Base-by-base conservation (phyloP, 2,113 vertebrate genomes). In the Abramis brama region DNA sequence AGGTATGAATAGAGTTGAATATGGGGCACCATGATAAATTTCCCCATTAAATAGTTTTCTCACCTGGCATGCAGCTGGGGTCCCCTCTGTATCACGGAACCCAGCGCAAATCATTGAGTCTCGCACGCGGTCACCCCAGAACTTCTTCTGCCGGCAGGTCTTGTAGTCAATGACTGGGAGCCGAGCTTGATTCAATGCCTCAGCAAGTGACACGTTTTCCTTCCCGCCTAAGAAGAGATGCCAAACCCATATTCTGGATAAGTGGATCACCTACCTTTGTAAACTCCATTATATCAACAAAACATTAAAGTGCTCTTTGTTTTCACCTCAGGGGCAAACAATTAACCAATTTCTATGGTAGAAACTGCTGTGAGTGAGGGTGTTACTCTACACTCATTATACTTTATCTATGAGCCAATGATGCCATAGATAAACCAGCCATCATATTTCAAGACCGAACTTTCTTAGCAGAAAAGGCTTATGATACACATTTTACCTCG, bases 61-160 rank as follows among this genome's bases (percentile, higher is more conserved):
- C 88, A 95, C 95, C 94, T 95, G 95, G 85, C 95, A 95, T 1
- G 96, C 95, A 23, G 96, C 93, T 13, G 96, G 94, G 4, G 94
- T 91, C 33, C 89, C 93, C 80, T 93, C 94, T 0, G 90, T 93
- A 88, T 95, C 94, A 78, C 91, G 88, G 83, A 95, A 94, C 0
- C 96, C 96, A 2, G 93, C 96, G 13, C 94, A 94, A 89, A 95
- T 94, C 95, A 94, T 95, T 12, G 95, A 94, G 85, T 93, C 92
- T 7, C 94, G 90, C 59, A 96, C 93, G 0, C 93, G 93, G 23
- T 95, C 93, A 11, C 96, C 96, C 96, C 96, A 96, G 90, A 94
- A 95, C 74, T 94, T 95, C 91, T 95, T 95, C 87, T 93, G 95
- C 66, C 84, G 36, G 47, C 95, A 95, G 36, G 93, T 95, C 76